phyloP scores from a whole-genome alignment of 2,113 vertebrate species.

The Erythrocebus patas region DNA sequence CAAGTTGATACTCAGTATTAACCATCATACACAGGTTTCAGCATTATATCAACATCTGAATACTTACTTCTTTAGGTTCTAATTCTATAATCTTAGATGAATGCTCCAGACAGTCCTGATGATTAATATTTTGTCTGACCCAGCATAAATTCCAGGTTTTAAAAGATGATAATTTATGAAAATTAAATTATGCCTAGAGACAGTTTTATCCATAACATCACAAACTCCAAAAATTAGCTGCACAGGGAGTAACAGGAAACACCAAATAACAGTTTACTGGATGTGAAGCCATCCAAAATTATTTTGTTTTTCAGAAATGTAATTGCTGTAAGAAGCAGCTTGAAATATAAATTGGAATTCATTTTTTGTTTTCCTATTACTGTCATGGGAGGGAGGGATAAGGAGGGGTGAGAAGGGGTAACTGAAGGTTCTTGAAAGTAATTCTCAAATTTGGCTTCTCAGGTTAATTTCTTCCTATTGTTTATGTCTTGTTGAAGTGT shows the following conservation, averaged over 20 bases:
- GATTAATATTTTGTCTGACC: constrained; percentile 19
- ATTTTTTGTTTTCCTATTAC: background rate
- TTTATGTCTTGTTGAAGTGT: background rate
- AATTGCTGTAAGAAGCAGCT: background rate
- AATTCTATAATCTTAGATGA: background rate
- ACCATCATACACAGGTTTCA: too few relatives aligned
- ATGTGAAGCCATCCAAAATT: background rate
- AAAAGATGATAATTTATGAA: constrained; percentile 40
- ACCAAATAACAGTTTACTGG: background rate
- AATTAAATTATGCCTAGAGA: constrained; percentile 30
- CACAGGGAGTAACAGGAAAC: background rate
- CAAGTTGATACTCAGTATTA: too few relatives aligned
- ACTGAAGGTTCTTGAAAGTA: background rate
- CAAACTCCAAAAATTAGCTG: background rate
- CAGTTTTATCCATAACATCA: background rate
- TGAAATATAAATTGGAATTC: background rate
- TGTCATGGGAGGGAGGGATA: background rate
- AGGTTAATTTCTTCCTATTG: background rate
- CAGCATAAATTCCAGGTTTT: constrained; percentile 38
- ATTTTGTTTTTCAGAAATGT: background rate
- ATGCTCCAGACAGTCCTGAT: background rate
- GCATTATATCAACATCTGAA: background rate
- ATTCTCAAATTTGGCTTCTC: background rate
- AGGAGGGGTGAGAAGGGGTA: background rate
- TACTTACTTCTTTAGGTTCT: background rate